Evolutionary conservation across 2,888 invertebrate species (phyloP).

Genomic region (Pterobdella sp.): DNA sequence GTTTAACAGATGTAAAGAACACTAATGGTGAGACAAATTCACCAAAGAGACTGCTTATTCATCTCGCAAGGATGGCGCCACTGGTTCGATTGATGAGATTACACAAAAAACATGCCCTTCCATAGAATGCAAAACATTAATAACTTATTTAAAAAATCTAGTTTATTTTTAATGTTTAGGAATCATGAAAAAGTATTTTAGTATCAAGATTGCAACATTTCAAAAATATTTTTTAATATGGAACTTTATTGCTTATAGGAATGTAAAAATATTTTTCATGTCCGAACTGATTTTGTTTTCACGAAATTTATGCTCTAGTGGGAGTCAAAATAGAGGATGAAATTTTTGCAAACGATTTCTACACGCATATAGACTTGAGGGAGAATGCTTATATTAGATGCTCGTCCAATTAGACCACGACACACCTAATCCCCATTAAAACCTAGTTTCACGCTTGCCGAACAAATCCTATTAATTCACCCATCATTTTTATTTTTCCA

Average conservation of each 20-base stretch:
- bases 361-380: neutral
- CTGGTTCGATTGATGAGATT: too few relatives aligned
- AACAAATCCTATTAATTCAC: slow-evolving; percentile 20
- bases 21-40: too few relatives aligned
- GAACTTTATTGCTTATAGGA: neutral
- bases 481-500: neutral
- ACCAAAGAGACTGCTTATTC: too few relatives aligned
- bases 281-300: neutral
- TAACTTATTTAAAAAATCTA: neutral
- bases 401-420: slow-evolving; percentile 8
- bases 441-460: slow-evolving; percentile 13
- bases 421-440: slow-evolving; percentile 9
- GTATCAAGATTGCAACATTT: too few relatives aligned
- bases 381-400: neutral
- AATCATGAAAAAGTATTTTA: too few relatives aligned
- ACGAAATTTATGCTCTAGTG: too few relatives aligned
- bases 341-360: neutral
- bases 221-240: neutral
- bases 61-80: too few relatives aligned
- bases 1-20: too few relatives aligned
- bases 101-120: too few relatives aligned
- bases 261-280: neutral
- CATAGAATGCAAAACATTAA: too few relatives aligned
- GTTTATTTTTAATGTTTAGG: neutral
- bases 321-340: neutral